Base-by-base conservation (phyloP, 35 echinoderm and acorn worm species). In the Amphiura filiformis region DNA sequence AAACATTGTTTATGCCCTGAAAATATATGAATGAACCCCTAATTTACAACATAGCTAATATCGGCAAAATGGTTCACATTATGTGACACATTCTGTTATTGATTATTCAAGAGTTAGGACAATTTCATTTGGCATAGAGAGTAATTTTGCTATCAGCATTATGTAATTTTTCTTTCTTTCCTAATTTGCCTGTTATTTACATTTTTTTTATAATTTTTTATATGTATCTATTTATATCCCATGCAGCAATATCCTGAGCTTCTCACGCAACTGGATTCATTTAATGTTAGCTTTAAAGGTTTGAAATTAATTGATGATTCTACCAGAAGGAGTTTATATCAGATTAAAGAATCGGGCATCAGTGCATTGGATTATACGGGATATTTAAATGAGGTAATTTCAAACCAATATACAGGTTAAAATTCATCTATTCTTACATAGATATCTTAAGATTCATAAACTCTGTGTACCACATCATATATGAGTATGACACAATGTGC, bases 241-340 rank as follows among this genome's bases (percentile, higher is more conserved):
- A 22, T 35, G 14, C 34, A 85, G 83, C 5, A 37, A 34, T 85
- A 85, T 65, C 83, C 83, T 35, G 83, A 85, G 18, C 56, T 85
- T 23, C 23, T 11, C 22, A 34, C 32, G 32, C 36, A 85, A 35
- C 65, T 78, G 1, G 75, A 78, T 77, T 30, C 12, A 15, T 75
- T 79, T 32, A 76, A 87, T 78, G 65, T 87, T 13, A 65, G 39
- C 31, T 65, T 87, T 14, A 37, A 35, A 0, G 26, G 23, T 15
- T 7, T 89, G 7, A 36, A 81, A 89, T 33, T 61, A 31, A 36
- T 89, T 80, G n/a, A 35, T 26, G 40, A 36, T 36, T 37, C 47
- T 32, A 65, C 42, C 0, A 0, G 47, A 36, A 70, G 22, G 31
- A 38, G 36, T 15, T 40, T 89, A 76, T 35, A 4, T 18, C 36